Conservation (phyloP, 2,888 invertebrate genomes). For the Pomacea canaliculata region DNA sequence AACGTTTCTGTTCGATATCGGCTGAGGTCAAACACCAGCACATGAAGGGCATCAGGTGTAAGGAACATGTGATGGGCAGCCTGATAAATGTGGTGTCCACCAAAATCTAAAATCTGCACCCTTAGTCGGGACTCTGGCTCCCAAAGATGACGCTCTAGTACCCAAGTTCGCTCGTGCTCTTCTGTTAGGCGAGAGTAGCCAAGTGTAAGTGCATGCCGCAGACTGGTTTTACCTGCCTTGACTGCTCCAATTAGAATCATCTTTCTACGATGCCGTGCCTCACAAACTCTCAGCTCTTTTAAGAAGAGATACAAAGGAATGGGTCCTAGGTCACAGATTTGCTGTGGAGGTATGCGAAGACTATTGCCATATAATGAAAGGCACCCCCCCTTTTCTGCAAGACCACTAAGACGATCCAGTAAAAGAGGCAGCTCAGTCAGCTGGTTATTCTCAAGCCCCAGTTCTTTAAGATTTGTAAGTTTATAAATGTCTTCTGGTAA, state of each 20-base stretch:
- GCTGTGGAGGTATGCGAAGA: conserved; percentile 53
- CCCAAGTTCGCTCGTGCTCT: conserved; percentile 63
- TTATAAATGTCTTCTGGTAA: conserved; percentile 52
- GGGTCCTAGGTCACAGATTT: conserved; percentile 56
- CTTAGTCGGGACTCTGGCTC: conserved; percentile 59
- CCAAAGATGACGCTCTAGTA: conserved; percentile 62
- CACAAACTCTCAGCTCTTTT: conserved; percentile 54
- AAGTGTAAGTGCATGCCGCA: conserved; percentile 56
- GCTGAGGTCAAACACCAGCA: conserved; percentile 58
- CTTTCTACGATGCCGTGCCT: conserved; percentile 59
- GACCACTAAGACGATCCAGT: conserved; percentile 51
- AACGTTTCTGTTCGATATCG: conserved; percentile 46
- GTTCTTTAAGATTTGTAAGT: conserved; percentile 47
- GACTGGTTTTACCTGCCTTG: conserved; percentile 60
- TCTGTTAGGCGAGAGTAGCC: conserved; percentile 55
- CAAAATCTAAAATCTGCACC: conserved; percentile 62
- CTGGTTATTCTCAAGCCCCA: conserved; percentile 52
- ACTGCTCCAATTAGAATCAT: conserved; percentile 62
- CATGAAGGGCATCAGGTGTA: conserved; percentile 60
- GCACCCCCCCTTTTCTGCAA: conserved; percentile 44
- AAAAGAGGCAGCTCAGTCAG: conserved; percentile 51
- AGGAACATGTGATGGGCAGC: conserved; percentile 65
- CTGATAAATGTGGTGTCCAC: conserved; percentile 64
- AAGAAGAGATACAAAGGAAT: conserved; percentile 48
- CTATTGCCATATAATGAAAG: conserved; percentile 51